These are phyloP conservation scores for Caenorhabditis angaria DNA, from an alignment of 2,888 invertebrate species.

Conservation along the genomic window DNA sequence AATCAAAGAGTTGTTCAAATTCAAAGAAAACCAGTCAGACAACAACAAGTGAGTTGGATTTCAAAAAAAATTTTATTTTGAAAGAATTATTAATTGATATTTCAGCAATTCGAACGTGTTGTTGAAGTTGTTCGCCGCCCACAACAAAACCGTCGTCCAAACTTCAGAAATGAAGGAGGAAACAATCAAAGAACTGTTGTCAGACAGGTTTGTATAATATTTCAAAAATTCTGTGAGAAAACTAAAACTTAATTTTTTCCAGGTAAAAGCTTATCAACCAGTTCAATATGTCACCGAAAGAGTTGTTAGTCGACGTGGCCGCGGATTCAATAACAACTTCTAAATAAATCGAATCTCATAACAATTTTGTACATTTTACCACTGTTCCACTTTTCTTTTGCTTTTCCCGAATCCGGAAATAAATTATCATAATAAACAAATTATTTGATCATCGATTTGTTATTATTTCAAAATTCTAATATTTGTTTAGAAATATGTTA, in stretches of 20 bases:
- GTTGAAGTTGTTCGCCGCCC: conserved; percentile 22
- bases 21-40: conserved; percentile 16
- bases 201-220: conserved; percentile 20
- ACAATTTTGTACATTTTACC: conserved; percentile 4
- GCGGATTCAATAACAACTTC: conserved; percentile 37
- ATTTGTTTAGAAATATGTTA: too few species aligned
- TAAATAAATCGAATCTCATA: conserved; percentile 7
- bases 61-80: background rate
- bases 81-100: too few species aligned
- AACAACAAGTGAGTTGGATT: conserved; percentile 17
- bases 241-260: conserved; percentile 12
- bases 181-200: conserved; percentile 16
- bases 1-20: conserved; percentile 6
- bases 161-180: conserved; percentile 11
- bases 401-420: background rate
- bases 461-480: too few species aligned
- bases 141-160: conserved; percentile 12
- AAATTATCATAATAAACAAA: background rate
- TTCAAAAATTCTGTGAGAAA: background rate
- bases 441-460: background rate
- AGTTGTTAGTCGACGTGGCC: conserved; percentile 30
- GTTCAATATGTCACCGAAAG: conserved; percentile 37
- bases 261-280: conserved; percentile 22
- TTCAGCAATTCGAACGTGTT: conserved; percentile 33
- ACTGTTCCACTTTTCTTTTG: background rate